Conservation (phyloP, 2,113 vertebrate genomes). For the Cephalopterus ornatus region DNA sequence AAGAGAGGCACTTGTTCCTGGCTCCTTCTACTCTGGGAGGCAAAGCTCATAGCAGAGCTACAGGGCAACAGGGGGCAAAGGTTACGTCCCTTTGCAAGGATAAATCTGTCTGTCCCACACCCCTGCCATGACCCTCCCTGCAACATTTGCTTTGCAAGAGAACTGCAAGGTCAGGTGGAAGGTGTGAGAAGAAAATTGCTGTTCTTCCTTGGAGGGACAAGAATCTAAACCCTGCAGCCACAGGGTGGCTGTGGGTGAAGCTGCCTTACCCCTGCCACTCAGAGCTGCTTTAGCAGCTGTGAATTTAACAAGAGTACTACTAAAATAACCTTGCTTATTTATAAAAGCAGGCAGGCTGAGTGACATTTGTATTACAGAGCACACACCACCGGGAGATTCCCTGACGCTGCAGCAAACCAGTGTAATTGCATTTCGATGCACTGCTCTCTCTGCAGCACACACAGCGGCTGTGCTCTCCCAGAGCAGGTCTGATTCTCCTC, state of each 20-base stretch:
- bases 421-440: neutral
- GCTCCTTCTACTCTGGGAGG: neutral
- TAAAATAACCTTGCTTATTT: neutral
- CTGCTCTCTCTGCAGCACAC: neutral
- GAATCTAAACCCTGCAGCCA: neutral
- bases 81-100: neutral
- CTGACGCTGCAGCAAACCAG: neutral
- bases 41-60: neutral
- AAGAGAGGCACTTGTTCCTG: neutral
- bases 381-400: neutral
- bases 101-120: neutral
- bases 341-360: neutral
- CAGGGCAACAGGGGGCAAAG: neutral
- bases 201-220: neutral
- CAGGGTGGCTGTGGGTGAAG: neutral
- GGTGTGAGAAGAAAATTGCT: constrained; percentile 25
- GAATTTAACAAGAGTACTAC: neutral
- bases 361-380: neutral
- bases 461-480: neutral
- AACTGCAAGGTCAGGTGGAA: constrained; percentile 54
- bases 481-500: neutral
- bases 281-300: neutral
- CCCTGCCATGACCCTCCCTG: neutral
- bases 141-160: neutral
- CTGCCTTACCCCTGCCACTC: neutral